Evolutionary conservation across 2,797 vertebrate genomes (phyloP).

Genomic region (Percopsis omiscomaycus): DNA sequence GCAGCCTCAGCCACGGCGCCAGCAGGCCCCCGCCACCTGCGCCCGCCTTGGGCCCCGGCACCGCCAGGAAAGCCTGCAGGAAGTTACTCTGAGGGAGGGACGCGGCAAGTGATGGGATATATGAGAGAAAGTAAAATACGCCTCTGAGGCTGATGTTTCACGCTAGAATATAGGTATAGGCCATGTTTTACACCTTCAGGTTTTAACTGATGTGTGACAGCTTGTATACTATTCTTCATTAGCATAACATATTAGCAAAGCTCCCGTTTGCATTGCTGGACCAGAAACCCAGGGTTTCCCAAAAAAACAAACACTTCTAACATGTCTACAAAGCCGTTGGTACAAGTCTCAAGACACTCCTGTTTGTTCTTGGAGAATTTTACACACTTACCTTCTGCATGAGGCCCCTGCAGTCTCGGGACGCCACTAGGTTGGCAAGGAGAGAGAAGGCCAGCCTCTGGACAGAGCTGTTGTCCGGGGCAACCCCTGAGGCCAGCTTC

Average conservation of each 20-base stretch:
- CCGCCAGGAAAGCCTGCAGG: conserved; percentile 86
- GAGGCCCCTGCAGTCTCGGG: conserved; percentile 88
- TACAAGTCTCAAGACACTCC: not conserved
- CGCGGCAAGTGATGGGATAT: not conserved
- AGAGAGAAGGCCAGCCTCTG: conserved; percentile 86
- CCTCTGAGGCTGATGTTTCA: too few relatives aligned
- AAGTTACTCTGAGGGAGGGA: conserved; percentile 87
- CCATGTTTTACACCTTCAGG: too few relatives aligned
- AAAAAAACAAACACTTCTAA: too few relatives aligned
- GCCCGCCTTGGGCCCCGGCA: conserved; percentile 80
- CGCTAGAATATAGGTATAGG: too few relatives aligned
- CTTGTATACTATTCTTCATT: too few relatives aligned
- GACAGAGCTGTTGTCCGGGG: conserved; percentile 75
- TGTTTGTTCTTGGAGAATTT: too few relatives aligned
- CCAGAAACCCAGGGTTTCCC: too few relatives aligned
- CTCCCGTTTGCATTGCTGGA: too few relatives aligned
- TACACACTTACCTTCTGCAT: conserved; percentile 86
- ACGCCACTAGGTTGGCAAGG: conserved; percentile 86
- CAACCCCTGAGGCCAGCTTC: conserved; percentile 83
- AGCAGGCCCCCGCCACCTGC: conserved; percentile 58
- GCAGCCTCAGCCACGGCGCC: conserved; percentile 86
- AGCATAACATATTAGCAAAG: too few relatives aligned
- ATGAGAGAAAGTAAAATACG: too few relatives aligned
- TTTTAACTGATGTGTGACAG: too few relatives aligned
- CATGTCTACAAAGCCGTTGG: not conserved